These are phyloP conservation scores for Spilosoma lubricipeda DNA, from an alignment of 2,888 invertebrate species.

Conservation along the genomic window DNA sequence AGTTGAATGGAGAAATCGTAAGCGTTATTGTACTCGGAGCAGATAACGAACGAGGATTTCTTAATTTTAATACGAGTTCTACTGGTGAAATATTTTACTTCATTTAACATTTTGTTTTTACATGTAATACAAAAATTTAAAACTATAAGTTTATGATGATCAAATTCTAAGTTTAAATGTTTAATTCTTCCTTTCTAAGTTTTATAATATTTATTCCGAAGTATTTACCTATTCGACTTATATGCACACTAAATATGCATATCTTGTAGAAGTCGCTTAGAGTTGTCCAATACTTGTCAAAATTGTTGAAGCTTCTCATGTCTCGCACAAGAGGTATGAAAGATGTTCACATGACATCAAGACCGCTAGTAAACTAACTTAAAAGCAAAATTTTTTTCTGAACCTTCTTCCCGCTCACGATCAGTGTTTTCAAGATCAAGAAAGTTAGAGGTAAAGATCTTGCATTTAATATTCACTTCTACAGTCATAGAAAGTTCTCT, in stretches of 20 bases:
- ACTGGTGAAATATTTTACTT: neutral
- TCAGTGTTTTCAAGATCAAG: no score
- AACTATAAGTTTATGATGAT: neutral
- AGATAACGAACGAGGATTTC: conserved; percentile 14
- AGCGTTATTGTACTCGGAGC: conserved; percentile 30
- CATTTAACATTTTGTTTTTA: neutral
- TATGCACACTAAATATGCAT: no score
- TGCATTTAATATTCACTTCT: neutral
- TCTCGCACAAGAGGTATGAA: conserved; percentile 8
- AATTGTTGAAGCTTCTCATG: conserved; percentile 10
- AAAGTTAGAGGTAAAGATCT: neutral
- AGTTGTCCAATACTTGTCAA: conserved; percentile 21
- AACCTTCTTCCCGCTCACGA: neutral
- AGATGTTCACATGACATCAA: conserved; percentile 12
- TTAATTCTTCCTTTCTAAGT: neutral
- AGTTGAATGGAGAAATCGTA: conserved; percentile 54
- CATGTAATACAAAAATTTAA: neutral
- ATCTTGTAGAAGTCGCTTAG: conserved; percentile 9
- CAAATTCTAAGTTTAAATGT: neutral
- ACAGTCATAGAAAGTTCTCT: neutral
- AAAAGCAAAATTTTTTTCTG: neutral
- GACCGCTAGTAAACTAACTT: neutral
- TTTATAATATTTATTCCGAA: neutral
- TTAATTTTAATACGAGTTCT: conserved; percentile 8
- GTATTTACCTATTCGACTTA: conserved; percentile 5